A percentile compares a stretch with the other conserved stretches of the same genome.
phyloP scores from a whole-genome alignment of 2,113 vertebrate genomes.

The Tautogolabrus adspersus region DNA sequence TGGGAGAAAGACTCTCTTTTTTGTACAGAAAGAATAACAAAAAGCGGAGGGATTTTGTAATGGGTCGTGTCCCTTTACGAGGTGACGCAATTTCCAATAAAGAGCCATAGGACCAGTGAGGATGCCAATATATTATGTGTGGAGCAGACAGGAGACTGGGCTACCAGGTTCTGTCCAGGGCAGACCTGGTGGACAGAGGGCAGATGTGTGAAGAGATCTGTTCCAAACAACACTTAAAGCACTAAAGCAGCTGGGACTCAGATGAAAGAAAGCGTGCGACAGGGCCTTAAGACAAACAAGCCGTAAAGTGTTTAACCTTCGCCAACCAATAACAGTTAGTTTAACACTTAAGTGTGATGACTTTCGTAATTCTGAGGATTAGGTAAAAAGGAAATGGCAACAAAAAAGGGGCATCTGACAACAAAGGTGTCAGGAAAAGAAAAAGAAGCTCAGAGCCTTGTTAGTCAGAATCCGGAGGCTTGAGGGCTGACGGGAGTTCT shows the following conservation, averaged over 20 bases:
- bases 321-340: conserved; percentile 55
- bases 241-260: conserved; percentile 54
- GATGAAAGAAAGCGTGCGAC: conserved; percentile 62
- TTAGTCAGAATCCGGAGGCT: conserved; percentile 35
- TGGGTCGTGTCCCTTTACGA: conserved; percentile 69
- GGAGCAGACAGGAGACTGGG: conserved; percentile 42
- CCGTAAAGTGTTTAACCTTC: conserved; percentile 45
- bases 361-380: conserved; percentile 39
- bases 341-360: conserved; percentile 45
- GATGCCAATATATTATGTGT: conserved; percentile 50
- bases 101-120: conserved; percentile 42
- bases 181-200: conserved; percentile 43
- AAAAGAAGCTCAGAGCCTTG: conserved; percentile 54
- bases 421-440: conserved; percentile 30
- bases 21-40: conserved; percentile 51
- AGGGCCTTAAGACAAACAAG: conserved; percentile 55
- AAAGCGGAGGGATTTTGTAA: conserved; percentile 55
- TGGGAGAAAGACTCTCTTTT: conserved; percentile 10
- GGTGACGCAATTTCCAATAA: conserved; percentile 75
- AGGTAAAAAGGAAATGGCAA: conserved; percentile 10
- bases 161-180: conserved; percentile 26
- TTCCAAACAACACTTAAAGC: conserved; percentile 42
- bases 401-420: conserved; percentile 13
- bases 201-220: conserved; percentile 47
- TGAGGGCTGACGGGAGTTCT: conserved; percentile 26